Evolutionary conservation across 2,888 invertebrate genomes (phyloP).

Genomic region (Erebia epiphron): DNA sequence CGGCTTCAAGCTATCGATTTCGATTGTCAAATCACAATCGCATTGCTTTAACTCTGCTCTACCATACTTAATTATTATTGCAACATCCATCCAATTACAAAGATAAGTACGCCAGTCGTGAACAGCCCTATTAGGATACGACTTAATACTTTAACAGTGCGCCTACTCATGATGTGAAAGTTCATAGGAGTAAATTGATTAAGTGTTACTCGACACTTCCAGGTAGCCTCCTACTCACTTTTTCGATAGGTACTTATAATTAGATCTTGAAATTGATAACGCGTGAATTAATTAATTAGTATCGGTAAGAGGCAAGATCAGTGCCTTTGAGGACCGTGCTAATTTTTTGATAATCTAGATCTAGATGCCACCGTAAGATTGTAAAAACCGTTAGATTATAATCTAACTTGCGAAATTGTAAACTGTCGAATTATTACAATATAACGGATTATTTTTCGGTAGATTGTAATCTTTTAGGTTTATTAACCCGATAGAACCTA

Average conservation of each 20-base stretch:
- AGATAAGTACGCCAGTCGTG: conserved; percentile 27
- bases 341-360: too few relatives aligned
- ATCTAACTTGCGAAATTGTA: too few relatives aligned
- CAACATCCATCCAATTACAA: conserved; percentile 31
- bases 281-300: too few relatives aligned
- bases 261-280: background rate
- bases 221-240: background rate
- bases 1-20: background rate
- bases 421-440: too few relatives aligned
- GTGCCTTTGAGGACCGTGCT: background rate
- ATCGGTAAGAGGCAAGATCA: background rate
- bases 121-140: conserved; percentile 9
- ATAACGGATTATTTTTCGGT: too few relatives aligned
- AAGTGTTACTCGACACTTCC: conserved; percentile 10
- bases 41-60: background rate
- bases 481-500: too few relatives aligned
- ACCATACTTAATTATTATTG: conserved; percentile 24
- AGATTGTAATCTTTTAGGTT: too few relatives aligned
- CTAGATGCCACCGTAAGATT: too few relatives aligned
- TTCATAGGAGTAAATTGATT: conserved; percentile 6
- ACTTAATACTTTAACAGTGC: conserved; percentile 5
- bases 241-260: too few relatives aligned
- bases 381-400: too few relatives aligned
- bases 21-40: background rate
- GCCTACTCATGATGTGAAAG: conserved; percentile 13